phyloP scores from a whole-genome alignment of 37 sponge, comb jelly and placozoan genomes.

The Aplysina aerophoba region DNA sequence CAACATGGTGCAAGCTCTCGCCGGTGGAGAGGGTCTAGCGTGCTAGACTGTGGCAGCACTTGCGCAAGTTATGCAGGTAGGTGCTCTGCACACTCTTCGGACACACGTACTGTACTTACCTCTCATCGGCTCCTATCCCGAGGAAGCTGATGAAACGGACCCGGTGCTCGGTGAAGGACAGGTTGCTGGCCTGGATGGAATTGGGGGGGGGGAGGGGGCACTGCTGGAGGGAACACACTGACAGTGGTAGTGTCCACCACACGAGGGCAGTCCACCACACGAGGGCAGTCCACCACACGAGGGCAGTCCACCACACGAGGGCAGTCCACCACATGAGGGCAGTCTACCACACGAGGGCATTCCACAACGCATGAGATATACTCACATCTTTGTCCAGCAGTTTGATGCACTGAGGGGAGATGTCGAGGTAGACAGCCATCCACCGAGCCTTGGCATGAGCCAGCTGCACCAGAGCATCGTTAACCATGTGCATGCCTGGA shows the following conservation, averaged over 20 bases:
- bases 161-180: constrained; percentile 18
- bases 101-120: background rate
- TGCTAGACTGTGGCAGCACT: no score
- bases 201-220: background rate
- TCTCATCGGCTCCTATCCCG: constrained; percentile 9
- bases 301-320: no score
- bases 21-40: no score
- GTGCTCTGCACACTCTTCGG: no score
- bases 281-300: background rate
- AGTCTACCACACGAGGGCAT: background rate
- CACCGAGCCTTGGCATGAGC: background rate
- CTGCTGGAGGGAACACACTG: background rate
- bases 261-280: background rate
- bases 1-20: no score
- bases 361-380: no score
- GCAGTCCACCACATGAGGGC: constrained; percentile 14
- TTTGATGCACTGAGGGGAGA: constrained; percentile 15
- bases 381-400: constrained; percentile 29
- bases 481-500: constrained; percentile 79
- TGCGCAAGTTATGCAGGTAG: no score
- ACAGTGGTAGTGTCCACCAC: background rate
- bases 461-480: constrained; percentile 32
- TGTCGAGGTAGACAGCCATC: constrained; percentile 22
- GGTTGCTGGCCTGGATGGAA: background rate
- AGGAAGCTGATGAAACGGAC: constrained; percentile 20